These are phyloP conservation scores for Pissodes strobi DNA, from an alignment of 1,140 invertebrate genomes.

Conservation along the genomic window DNA sequence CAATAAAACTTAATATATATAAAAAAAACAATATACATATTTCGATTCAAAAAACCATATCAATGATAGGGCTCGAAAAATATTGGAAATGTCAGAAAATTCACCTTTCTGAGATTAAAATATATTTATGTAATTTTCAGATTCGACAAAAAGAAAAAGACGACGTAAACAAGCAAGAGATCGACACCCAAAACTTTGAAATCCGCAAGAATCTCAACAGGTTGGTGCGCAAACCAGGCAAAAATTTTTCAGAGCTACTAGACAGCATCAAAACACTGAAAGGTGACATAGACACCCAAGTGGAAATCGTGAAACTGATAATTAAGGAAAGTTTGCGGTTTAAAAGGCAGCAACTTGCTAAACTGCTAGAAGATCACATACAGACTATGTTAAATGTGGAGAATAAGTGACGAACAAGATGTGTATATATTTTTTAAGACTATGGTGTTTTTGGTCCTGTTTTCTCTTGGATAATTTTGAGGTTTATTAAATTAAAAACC, in stretches of 20 bases:
- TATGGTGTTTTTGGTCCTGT: too few species aligned
- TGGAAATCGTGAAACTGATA: conserved; percentile 73
- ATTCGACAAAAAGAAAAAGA: conserved; percentile 13
- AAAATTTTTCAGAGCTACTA: conserved; percentile 72
- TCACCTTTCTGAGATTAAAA: too few species aligned
- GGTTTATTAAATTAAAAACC: too few species aligned
- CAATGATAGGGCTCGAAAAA: too few species aligned
- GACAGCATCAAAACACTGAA: conserved; percentile 72
- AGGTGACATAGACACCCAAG: conserved; percentile 70
- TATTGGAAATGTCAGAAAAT: too few species aligned
- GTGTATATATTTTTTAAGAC: too few species aligned
- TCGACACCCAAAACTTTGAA: conserved; percentile 57
- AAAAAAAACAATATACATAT: too few species aligned
- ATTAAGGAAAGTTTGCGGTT: conserved; percentile 80
- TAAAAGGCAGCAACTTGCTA: conserved; percentile 74
- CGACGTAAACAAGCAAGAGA: conserved; percentile 50
- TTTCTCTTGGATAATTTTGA: too few species aligned
- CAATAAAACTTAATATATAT: too few species aligned
- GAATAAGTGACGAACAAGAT: conserved; percentile 21
- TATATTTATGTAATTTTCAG: too few species aligned
- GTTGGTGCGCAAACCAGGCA: conserved; percentile 58
- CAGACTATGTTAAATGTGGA: conserved; percentile 31
- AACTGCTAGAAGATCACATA: conserved; percentile 52
- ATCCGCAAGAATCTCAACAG: conserved; percentile 62
- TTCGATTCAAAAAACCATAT: too few species aligned